Conservation (phyloP, 1,140 invertebrate species). For the Apis florea region DNA sequence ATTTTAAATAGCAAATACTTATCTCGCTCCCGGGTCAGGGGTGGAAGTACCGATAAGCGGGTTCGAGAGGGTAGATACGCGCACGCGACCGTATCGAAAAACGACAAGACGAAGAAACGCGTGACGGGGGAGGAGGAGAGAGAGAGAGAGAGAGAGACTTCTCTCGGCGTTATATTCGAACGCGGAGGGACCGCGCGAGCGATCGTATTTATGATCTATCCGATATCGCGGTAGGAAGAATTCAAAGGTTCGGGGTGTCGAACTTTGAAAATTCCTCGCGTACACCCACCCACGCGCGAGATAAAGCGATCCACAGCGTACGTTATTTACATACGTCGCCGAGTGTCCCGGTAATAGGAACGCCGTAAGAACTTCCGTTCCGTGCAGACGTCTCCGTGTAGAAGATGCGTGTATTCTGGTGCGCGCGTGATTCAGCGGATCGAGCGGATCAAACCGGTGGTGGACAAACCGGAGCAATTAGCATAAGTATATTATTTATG, state of each 20-base stretch:
- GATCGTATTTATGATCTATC: not conserved
- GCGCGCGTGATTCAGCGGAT: conserved; percentile 41
- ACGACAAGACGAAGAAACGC: conserved; percentile 36
- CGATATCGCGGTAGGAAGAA: not conserved
- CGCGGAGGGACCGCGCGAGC: no score
- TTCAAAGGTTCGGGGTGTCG: not conserved
- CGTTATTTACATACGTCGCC: conserved; percentile 46
- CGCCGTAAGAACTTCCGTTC: conserved; percentile 49
- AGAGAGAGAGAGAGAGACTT: not conserved
- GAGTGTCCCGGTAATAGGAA: conserved; percentile 55
- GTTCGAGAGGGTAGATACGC: conserved; percentile 56
- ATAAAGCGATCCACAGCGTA: conserved; percentile 42
- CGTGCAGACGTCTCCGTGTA: not conserved
- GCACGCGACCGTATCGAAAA: conserved; percentile 44
- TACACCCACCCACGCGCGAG: conserved; percentile 5
- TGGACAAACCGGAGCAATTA: conserved; percentile 38
- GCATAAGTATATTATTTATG: conserved; percentile 52
- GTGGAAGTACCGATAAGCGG: conserved; percentile 51
- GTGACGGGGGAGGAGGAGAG: not conserved
- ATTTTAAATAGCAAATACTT: conserved; percentile 80
- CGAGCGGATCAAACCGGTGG: not conserved
- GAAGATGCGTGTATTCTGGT: not conserved
- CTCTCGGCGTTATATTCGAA: no score
- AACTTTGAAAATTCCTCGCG: not conserved
- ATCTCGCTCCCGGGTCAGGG: conserved; percentile 66